A percentile compares a stretch with the other conserved stretches of the same genome.
Evolutionary conservation across 2,888 invertebrate species (phyloP).

Genomic region (Sinodicranocentrus sp.): DNA sequence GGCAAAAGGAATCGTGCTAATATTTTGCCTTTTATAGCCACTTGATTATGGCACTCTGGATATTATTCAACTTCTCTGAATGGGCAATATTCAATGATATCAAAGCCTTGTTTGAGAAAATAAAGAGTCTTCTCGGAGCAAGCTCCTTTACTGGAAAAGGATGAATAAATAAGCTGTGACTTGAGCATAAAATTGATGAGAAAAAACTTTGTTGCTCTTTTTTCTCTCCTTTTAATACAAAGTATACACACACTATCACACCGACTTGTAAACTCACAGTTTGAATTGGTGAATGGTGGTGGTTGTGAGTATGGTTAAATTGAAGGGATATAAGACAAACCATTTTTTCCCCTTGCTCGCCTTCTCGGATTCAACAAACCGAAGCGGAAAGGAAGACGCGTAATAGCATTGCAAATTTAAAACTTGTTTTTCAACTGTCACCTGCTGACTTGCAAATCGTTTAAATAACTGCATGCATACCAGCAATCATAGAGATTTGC

Average conservation of each 20-base stretch:
- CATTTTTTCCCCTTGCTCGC: background rate
- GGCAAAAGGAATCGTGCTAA: constrained; percentile 58
- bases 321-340: background rate
- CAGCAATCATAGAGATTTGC: constrained; percentile 30
- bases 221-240: background rate
- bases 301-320: background rate
- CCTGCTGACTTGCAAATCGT: constrained; percentile 69
- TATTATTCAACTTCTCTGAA: constrained; percentile 52
- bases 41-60: constrained; percentile 41
- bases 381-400: constrained; percentile 63
- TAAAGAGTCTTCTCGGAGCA: background rate
- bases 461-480: constrained; percentile 51
- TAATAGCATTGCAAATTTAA: constrained; percentile 67
- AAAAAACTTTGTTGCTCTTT: background rate
- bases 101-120: constrained; percentile 29
- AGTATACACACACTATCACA: too few species aligned
- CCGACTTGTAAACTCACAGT: too few species aligned
- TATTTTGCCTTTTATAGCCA: constrained; percentile 61
- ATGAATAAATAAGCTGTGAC: constrained; percentile 46
- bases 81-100: constrained; percentile 48
- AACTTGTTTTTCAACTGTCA: constrained; percentile 68
- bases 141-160: constrained; percentile 51
- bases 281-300: constrained; percentile 14
- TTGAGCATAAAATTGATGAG: constrained; percentile 18
- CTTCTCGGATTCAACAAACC: constrained; percentile 39